Evolutionary conservation across 1,140 invertebrate species (phyloP).

Genomic region (Calliphora vicina): DNA sequence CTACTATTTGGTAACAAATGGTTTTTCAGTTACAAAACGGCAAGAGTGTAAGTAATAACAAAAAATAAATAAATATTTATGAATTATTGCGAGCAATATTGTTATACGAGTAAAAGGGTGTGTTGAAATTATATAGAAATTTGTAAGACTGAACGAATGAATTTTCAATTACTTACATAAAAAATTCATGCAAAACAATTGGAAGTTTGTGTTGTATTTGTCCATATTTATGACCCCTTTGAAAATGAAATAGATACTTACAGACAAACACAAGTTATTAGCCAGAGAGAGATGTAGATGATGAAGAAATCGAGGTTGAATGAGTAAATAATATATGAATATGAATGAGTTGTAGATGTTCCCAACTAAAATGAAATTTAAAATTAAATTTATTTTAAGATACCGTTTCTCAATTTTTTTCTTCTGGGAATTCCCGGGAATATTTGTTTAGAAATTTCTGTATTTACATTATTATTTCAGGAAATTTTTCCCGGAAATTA

Average conservation of each 20-base stretch:
- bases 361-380: too few species aligned
- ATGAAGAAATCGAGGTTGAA: background rate
- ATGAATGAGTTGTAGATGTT: too few species aligned
- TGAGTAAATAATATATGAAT: background rate
- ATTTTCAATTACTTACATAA: slow-evolving; percentile 31
- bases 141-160: background rate
- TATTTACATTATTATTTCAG: too few species aligned
- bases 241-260: background rate
- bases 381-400: too few species aligned
- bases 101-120: background rate
- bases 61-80: background rate
- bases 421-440: too few species aligned
- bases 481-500: too few species aligned
- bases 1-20: background rate
- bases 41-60: background rate
- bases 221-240: background rate
- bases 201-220: background rate
- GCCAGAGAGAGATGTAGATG: background rate
- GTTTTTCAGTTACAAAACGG: too few species aligned
- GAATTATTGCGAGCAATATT: slow-evolving; percentile 18
- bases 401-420: too few species aligned
- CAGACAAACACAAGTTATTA: background rate
- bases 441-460: too few species aligned
- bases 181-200: slow-evolving; percentile 32
- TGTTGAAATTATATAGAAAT: too few species aligned